Evolutionary conservation across 2,888 invertebrate species (phyloP).

Genomic region (Allacma fusca): DNA sequence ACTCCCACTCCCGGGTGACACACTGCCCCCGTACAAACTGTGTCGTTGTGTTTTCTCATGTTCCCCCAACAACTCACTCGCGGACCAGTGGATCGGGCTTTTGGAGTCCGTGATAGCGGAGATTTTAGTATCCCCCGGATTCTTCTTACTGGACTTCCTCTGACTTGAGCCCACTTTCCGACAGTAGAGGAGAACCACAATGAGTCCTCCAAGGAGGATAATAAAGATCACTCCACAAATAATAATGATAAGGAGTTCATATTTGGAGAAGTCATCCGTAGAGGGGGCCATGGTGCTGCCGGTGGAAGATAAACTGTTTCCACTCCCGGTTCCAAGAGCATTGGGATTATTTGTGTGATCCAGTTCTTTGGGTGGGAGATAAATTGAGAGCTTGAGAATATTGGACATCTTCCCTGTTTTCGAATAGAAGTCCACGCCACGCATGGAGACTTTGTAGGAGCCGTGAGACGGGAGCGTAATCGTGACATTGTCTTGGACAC

Average conservation of each 20-base stretch:
- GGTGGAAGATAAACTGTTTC: slow-evolving; percentile 52
- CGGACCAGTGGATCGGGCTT: slow-evolving; percentile 67
- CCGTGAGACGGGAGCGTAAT: slow-evolving; percentile 57
- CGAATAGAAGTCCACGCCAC: slow-evolving; percentile 47
- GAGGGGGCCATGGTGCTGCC: slow-evolving; percentile 58
- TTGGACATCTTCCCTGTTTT: slow-evolving; percentile 59
- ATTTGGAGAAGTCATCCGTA: slow-evolving; percentile 55
- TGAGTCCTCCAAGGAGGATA: slow-evolving; percentile 55
- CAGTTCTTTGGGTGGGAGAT: slow-evolving; percentile 56
- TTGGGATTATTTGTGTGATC: slow-evolving; percentile 50
- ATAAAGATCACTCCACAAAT: slow-evolving; percentile 58
- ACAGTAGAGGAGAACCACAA: slow-evolving; percentile 58
- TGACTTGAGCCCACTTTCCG: slow-evolving; percentile 52
- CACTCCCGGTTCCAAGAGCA: slow-evolving; percentile 48
- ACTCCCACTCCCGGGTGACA: slow-evolving; percentile 52
- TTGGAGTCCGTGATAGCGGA: slow-evolving; percentile 60
- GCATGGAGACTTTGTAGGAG: slow-evolving; percentile 46
- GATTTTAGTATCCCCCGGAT: slow-evolving; percentile 58
- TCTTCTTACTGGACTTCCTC: slow-evolving; percentile 55
- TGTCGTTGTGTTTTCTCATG: slow-evolving; percentile 67
- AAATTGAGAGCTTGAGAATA: slow-evolving; percentile 53
- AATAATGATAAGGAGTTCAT: slow-evolving; percentile 57
- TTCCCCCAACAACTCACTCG: slow-evolving; percentile 70
- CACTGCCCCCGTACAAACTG: slow-evolving; percentile 65
- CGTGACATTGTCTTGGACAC: slow-evolving; percentile 58